Percentiles rank a stretch among this genome's conserved stretches.
Conservation (phyloP, 2,113 vertebrate species). For the Paralichthys olivaceus region DNA sequence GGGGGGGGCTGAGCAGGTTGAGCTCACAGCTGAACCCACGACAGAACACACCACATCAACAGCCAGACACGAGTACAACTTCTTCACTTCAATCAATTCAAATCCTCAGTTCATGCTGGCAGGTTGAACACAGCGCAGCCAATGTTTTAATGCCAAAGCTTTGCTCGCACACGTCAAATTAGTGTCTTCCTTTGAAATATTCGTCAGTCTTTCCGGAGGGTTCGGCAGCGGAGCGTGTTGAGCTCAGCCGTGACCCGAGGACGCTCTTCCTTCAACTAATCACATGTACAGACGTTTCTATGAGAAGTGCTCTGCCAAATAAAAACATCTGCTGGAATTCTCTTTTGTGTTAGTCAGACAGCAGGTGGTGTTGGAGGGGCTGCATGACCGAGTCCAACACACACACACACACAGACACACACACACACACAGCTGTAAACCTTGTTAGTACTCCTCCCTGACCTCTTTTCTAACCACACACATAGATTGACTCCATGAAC, state of each 20-base stretch:
- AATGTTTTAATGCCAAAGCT: conserved; percentile 60
- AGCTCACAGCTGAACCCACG: conserved; percentile 9
- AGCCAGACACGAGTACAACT: neutral
- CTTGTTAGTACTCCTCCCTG: conserved; percentile 14
- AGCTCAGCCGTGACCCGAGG: neutral
- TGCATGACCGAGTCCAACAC: conserved; percentile 44
- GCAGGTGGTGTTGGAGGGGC: conserved; percentile 31
- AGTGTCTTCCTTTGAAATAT: conserved; percentile 26
- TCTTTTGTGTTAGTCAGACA: conserved; percentile 33
- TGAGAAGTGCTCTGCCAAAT: conserved; percentile 51
- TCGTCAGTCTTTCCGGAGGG: neutral
- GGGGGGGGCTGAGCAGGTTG: neutral
- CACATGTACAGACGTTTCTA: neutral
- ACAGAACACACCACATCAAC: neutral
- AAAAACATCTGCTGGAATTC: conserved; percentile 26
- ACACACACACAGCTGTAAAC: conserved; percentile 18
- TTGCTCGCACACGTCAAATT: conserved; percentile 15
- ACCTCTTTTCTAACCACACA: conserved; percentile 32
- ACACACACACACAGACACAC: conserved; percentile 17
- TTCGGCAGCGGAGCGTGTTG: conserved; percentile 10
- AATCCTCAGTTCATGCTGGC: neutral
- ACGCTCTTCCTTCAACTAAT: conserved; percentile 1
- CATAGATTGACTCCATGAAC: neutral
- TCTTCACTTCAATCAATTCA: neutral
- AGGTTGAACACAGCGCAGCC: neutral